Base-by-base conservation (phyloP, 2,888 invertebrate species). In the Glaucopsyche alexis region DNA sequence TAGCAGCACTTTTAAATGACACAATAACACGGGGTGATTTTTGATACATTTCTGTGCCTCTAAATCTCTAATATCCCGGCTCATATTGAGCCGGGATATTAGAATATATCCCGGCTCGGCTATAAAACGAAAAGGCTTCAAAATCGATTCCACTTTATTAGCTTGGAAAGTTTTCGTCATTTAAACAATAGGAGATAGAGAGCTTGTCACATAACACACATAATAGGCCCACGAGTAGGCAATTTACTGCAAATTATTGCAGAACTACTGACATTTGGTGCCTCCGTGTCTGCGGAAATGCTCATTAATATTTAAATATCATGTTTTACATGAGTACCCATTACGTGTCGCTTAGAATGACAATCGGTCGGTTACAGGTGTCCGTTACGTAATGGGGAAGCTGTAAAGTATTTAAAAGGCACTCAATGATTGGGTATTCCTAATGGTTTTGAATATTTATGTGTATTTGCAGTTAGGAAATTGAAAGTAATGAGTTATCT, bases 371-470 rank as follows among this genome's bases (percentile, higher is more conserved):
- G 29, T 38, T 29, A 60, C 55, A 19, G 52, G 52, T 52, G 29
- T 29, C 4, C 11, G 9, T 38, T 60, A 29, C 60, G 60, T 60
- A 60, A 60, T 60, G 60, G 55, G 55, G 60, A 60, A 60, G 60
- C 60, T 38, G 29, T 60, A 13, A 47, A 47, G 19, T 55, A 29
- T 1, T 55, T 16, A 60, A 60, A 19, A 19, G 5, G 19, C 19
- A 60, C 60, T 60, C 60, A 13, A 13, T 13, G 29, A 38, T 60
- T 60, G 29, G 13, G 60, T 60, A 29, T 60, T 38, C 29, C 29
- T 60, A 29, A 38, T 60, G 60, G 60, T 60, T 60, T 60, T 60
- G 29, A 60, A 60, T 60, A 60, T 13, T 29, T 60, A 60, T 60
- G 60, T 60, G 3, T 29, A 29, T 19, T 19, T 13, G 60, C 60